phyloP scores from a whole-genome alignment of 2,888 invertebrate species.

The Microplitis manilae region DNA sequence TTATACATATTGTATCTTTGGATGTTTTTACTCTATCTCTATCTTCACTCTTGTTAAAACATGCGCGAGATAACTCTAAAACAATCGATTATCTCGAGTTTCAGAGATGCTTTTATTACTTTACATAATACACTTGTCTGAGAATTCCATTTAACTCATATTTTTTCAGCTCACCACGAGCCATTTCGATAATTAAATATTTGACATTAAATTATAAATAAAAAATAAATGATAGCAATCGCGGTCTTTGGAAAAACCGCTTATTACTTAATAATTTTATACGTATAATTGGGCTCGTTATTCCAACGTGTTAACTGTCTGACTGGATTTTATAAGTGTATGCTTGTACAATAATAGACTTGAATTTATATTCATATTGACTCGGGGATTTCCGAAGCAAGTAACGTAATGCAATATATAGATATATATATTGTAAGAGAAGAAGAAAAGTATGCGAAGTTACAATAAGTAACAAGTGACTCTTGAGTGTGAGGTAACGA shows the following conservation, averaged over 20 bases:
- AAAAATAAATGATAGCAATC: background rate
- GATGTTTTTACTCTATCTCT: constrained; percentile 29
- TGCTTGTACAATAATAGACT: background rate
- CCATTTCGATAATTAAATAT: too few relatives aligned
- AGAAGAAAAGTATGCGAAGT: constrained; percentile 4
- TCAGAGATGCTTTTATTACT: background rate
- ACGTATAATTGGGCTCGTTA: background rate
- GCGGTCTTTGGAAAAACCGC: background rate
- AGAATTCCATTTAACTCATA: background rate
- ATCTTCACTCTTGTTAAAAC: constrained; percentile 35
- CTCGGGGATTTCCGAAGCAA: constrained; percentile 29
- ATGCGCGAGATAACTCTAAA: constrained; percentile 29
- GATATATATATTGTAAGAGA: constrained; percentile 6
- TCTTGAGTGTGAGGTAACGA: constrained; percentile 35
- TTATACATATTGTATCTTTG: constrained; percentile 20
- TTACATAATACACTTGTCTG: constrained; percentile 24
- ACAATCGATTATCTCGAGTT: constrained; percentile 16
- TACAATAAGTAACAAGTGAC: constrained; percentile 18
- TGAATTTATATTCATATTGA: constrained; percentile 31
- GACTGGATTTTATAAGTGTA: background rate
- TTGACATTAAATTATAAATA: background rate
- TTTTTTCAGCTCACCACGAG: background rate
- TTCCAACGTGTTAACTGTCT: background rate
- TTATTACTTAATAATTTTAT: background rate
- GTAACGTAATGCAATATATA: background rate